Evolutionary conservation across 2,113 vertebrate genomes (phyloP).

Genomic region (Toxostoma redivivum): DNA sequence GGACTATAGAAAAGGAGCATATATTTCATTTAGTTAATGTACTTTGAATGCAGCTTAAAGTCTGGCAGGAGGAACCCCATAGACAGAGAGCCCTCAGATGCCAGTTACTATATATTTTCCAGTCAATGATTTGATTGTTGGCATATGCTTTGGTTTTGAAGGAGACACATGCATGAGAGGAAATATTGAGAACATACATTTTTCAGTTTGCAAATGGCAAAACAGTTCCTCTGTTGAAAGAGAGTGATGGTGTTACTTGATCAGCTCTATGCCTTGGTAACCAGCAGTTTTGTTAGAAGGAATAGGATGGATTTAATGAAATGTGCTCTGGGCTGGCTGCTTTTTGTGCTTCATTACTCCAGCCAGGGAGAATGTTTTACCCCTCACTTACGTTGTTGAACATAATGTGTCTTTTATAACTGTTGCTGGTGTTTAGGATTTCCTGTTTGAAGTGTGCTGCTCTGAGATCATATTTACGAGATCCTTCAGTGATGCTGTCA

Average conservation of each 20-base stretch:
- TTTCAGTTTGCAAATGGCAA: constrained; percentile 34
- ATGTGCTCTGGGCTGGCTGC: neutral
- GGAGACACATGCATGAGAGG: constrained; percentile 37
- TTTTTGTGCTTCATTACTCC: neutral
- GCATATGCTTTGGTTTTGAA: constrained; percentile 56
- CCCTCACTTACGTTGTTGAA: neutral
- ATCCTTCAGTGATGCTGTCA: neutral
- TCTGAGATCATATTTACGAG: neutral
- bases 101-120: constrained; percentile 53
- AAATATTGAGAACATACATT: constrained; percentile 71
- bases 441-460: constrained; percentile 31
- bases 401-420: neutral
- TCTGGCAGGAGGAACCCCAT: neutral
- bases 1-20: constrained; percentile 33
- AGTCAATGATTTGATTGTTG: constrained; percentile 62
- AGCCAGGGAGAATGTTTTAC: neutral
- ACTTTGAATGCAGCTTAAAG: constrained; percentile 35
- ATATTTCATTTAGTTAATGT: constrained; percentile 54
- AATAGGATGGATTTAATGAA: neutral
- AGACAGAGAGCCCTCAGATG: neutral
- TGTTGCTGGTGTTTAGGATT: constrained; percentile 13
- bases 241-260: constrained; percentile 31
- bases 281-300: neutral
- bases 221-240: constrained; percentile 55
- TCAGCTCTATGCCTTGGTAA: constrained; percentile 1